Conservation (phyloP, 1,140 invertebrate genomes). For the Drosophila simulans region DNA sequence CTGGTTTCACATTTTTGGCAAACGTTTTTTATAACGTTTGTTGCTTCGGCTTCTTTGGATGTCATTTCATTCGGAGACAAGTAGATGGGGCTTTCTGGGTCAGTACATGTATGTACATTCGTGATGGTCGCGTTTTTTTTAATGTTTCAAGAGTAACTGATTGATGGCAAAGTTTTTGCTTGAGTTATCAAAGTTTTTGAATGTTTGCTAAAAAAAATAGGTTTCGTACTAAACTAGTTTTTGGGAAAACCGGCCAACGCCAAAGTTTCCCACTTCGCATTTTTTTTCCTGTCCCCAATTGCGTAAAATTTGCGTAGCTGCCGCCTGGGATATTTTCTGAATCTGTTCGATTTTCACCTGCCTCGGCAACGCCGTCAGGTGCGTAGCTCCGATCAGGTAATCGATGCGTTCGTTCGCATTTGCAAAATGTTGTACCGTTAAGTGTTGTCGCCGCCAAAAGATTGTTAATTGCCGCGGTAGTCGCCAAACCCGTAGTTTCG, state of each 20-base stretch:
- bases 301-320: slow-evolving; percentile 65
- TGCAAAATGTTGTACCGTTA: slow-evolving; percentile 58
- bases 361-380: slow-evolving; percentile 26
- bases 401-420: slow-evolving; percentile 50
- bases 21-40: slow-evolving; percentile 34
- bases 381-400: slow-evolving; percentile 31
- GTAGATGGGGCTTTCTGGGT: slow-evolving; percentile 65
- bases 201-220: background rate
- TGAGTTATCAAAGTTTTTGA: slow-evolving; percentile 1
- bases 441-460: slow-evolving; percentile 59
- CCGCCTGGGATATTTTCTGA: slow-evolving; percentile 1
- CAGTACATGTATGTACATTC: slow-evolving; percentile 8
- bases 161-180: slow-evolving; percentile 27
- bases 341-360: slow-evolving; percentile 56
- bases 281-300: slow-evolving; percentile 53
- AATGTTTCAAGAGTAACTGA: slow-evolving; percentile 28
- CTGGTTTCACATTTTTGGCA: slow-evolving; percentile 37
- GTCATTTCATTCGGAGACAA: slow-evolving; percentile 20
- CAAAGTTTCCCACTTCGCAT: background rate
- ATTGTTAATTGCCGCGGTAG: slow-evolving; percentile 58
- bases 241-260: slow-evolving; percentile 14
- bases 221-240: background rate
- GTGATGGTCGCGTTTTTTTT: slow-evolving; percentile 23
- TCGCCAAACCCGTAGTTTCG: slow-evolving; percentile 20
- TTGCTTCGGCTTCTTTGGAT: slow-evolving; percentile 13